phyloP scores from a whole-genome alignment of 2,888 invertebrate genomes.

The Phortica okadai region DNA sequence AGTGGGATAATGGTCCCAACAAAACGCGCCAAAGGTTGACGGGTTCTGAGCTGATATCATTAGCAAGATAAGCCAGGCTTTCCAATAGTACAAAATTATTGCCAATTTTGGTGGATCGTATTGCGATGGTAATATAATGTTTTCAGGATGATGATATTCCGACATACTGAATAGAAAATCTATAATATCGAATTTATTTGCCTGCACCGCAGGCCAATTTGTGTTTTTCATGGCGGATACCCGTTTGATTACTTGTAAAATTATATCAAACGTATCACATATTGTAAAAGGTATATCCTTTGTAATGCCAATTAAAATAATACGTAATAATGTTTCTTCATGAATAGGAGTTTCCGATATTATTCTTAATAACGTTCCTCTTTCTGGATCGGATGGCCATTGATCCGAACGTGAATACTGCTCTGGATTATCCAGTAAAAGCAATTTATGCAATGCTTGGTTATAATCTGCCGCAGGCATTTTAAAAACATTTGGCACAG shows the following conservation, averaged over 20 bases:
- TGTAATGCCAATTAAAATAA: conserved; percentile 86
- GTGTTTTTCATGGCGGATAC: conserved; percentile 87
- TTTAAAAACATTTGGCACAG: conserved; percentile 85
- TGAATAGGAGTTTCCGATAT: conserved; percentile 92
- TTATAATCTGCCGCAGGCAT: conserved; percentile 85
- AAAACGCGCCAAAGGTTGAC: conserved; percentile 87
- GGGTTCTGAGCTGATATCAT: conserved; percentile 96
- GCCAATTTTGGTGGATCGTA: conserved; percentile 90
- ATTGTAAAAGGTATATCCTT: conserved; percentile 88
- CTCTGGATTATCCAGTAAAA: conserved; percentile 87
- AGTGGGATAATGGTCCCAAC: conserved; percentile 94
- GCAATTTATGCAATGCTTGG: conserved; percentile 86
- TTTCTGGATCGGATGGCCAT: conserved; percentile 95
- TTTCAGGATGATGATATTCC: conserved; percentile 94
- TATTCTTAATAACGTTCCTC: conserved; percentile 85
- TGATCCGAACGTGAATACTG: conserved; percentile 89
- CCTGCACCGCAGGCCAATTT: conserved; percentile 84
- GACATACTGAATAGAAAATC: conserved; percentile 94
- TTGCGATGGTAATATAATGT: conserved; percentile 90
- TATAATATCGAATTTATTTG: conserved; percentile 89
- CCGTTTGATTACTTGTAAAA: conserved; percentile 89
- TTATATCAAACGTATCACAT: conserved; percentile 90
- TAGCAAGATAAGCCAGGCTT: conserved; percentile 91
- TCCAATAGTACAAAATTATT: conserved; percentile 96
- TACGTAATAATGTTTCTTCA: conserved; percentile 88